Evolutionary conservation across 1,140 invertebrate species (phyloP), one percentile per base, ranked within the genome.

Genomic region (Neuroterus valhalla): DNA sequence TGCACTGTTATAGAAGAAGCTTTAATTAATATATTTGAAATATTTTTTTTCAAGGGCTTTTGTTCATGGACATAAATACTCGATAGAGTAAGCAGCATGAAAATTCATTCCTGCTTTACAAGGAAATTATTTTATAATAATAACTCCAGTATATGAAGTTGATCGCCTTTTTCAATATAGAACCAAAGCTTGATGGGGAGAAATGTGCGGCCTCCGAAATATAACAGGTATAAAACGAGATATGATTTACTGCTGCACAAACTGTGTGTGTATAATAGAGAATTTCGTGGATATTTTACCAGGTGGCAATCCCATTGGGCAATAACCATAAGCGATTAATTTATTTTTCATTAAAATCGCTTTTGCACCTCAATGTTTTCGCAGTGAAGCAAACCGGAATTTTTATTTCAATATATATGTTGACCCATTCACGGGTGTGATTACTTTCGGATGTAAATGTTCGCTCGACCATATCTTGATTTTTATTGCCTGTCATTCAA

Each of bases 401-500:
- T 48, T 48, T 48, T 48, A 48, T 17, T 17, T 48, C 17, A 8
- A 48, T n/a, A 48, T n/a, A 48, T 48, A 48, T 48, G n/a, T 48
- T 4, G 15, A 48, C 14, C 46, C 46, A 48, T 19, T 48, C 46
- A 48, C 1, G 2, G 12, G 46, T 17, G 17, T 48, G 17, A 48
- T 48, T 48, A 48, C 0, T 15, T 48, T 48, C 46, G 8, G n/a
- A 48, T 48, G n/a, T 48, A 48, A 48, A 48, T 48, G 46, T 48
- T 48, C 46, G 46, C 17, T 48, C 6, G 17, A 48, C n/a, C 46
- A 17, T 48, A 48, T n/a, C 8, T 48, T n/a, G 46, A 48, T 48
- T 48, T 48, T 48, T n/a, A 48, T 38, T 48, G n/a, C 17, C 46
- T 48, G 15, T 48, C n/a, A 48, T 48, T 48, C 17, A 48, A 48